These are phyloP conservation scores for Heliothis subflexa DNA, from an alignment of 1,140 invertebrate genomes.

Conservation along the genomic window DNA sequence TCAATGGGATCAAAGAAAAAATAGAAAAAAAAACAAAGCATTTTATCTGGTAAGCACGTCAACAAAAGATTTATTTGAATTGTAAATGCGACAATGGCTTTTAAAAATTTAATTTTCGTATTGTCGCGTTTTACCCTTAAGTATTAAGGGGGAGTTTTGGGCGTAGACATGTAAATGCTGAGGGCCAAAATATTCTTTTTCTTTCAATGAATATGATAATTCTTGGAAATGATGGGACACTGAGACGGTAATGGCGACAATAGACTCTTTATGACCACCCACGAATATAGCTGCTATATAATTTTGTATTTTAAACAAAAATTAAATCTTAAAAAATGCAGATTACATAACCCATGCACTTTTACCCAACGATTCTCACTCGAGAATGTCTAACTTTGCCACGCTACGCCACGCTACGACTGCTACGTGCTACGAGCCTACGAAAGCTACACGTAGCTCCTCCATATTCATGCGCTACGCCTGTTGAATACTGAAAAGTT, in stretches of 20 bases:
- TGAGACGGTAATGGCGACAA: background rate
- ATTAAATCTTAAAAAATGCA: background rate
- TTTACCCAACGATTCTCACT: background rate
- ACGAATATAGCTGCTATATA: background rate
- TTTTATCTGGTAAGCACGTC: conserved; percentile 36
- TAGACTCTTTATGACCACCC: background rate
- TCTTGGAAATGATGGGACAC: background rate
- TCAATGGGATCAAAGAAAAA: conserved; percentile 39
- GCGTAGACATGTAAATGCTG: conserved; percentile 25
- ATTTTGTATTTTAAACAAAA: background rate
- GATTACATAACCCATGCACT: background rate
- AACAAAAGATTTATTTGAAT: conserved; percentile 43
- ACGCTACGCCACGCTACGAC: background rate
- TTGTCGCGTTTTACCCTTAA: conserved; percentile 35
- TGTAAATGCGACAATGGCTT: conserved; percentile 42
- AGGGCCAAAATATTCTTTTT: conserved; percentile 13
- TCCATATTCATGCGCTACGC: conserved; percentile 28
- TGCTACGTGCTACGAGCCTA: conserved; percentile 26
- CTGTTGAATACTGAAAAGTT: conserved; percentile 15
- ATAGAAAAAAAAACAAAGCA: conserved; percentile 25
- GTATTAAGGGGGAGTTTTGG: conserved; percentile 22
- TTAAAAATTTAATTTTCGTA: conserved; percentile 48
- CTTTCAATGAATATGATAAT: conserved; percentile 24
- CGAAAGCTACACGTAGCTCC: conserved; percentile 7
- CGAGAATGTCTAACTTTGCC: background rate